Base-by-base conservation (phyloP, 1,140 invertebrate genomes). In the Periplaneta americana region DNA sequence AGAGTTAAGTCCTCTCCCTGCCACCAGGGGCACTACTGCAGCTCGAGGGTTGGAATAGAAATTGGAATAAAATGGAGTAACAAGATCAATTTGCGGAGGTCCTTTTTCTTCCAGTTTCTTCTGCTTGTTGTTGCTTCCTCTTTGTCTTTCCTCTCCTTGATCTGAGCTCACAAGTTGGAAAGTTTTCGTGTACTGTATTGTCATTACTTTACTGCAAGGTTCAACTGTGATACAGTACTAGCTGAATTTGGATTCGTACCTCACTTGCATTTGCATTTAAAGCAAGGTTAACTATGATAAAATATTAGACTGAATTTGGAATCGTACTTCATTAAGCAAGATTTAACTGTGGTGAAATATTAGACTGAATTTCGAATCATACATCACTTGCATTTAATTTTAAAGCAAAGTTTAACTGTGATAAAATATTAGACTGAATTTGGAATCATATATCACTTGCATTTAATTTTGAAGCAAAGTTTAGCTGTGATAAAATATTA, bases 1-100 rank as follows among this genome's bases (percentile, higher is more conserved):
- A 66, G 48, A 66, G 48, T 66, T 66, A 66, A 66, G n/a, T 39
- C 78, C 79, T 80, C 32, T 39, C 28, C 35, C 35, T 37, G 77
- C 77, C 77, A 31, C 75, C 34, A 76, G 75, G 32, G 34, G 33
- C 75, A 35, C 34, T 76, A 35, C 75, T 28, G 31, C 75, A 34
- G 11, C 32, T 8, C 48, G 48, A 66, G 48, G 48, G 48, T 66
- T 28, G 48, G 48, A 66, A 66, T 66, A 66, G 48, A 66, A 66
- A 66, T 66, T 66, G 48, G 48, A 66, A 66, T 66, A 66, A 66
- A 66, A 66, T 66, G 22, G 48, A 66, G 48, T 66, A 66, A 66
- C 48, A 66, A n/a, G 48, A 66, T 66, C 48, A 66, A 66, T 66
- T 66, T 66, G 48, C 22, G 48, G 1, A 66, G 48, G 48, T 66